Conservation (phyloP, 2,797 vertebrate species). For the Siniperca obscura region DNA sequence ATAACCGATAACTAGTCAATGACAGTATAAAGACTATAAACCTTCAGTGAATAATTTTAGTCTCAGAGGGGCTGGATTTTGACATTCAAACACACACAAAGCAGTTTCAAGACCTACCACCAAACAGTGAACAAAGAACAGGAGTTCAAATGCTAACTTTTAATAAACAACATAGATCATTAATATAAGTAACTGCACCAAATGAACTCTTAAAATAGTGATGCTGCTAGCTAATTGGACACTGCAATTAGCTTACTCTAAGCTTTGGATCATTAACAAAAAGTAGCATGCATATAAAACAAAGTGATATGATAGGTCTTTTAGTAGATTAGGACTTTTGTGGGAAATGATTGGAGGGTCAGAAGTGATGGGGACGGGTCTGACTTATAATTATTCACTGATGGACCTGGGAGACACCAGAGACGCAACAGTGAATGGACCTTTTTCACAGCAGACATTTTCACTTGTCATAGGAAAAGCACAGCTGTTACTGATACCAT, state of each 20-base stretch:
- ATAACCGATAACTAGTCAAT: not conserved
- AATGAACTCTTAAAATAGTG: too few relatives aligned
- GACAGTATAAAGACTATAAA: slow-evolving; percentile 3
- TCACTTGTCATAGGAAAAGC: not conserved
- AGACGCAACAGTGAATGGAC: not conserved
- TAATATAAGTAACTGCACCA: not conserved
- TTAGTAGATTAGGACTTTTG: not conserved
- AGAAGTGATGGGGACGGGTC: not conserved
- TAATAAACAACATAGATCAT: not conserved
- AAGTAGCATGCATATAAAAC: too few relatives aligned
- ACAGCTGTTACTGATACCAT: too few relatives aligned
- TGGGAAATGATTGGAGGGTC: not conserved
- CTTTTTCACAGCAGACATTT: not conserved
- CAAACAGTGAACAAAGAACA: not conserved
- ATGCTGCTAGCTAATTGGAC: too few relatives aligned
- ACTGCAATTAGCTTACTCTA: too few relatives aligned
- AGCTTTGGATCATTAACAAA: too few relatives aligned
- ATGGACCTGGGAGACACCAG: not conserved
- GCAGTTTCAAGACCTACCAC: not conserved
- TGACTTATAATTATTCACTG: not conserved
- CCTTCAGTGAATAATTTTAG: not conserved
- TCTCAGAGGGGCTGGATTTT: not conserved
- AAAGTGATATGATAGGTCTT: not conserved
- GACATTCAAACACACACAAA: slow-evolving; percentile 7
- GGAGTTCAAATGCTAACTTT: not conserved